Conservation (phyloP, 2,888 invertebrate genomes). For the Meloe dianella region DNA sequence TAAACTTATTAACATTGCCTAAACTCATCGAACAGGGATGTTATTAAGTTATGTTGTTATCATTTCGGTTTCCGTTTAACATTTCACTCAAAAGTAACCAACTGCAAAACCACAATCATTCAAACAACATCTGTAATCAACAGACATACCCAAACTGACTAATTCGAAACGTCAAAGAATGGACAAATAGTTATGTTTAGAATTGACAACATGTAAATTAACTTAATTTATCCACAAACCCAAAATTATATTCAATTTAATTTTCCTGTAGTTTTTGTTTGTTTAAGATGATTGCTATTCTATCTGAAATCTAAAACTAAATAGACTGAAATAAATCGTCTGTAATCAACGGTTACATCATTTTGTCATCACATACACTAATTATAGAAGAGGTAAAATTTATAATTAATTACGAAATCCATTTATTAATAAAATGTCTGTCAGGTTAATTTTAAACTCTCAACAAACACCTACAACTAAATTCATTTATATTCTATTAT, state of each 20-base stretch:
- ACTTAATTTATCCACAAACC: too few species aligned
- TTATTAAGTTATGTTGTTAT: constrained; percentile 35
- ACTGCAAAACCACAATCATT: constrained; percentile 26
- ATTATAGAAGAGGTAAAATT: constrained; percentile 32
- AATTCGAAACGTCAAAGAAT: neutral
- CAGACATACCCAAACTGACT: neutral
- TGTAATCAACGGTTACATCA: constrained; percentile 19
- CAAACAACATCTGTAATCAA: constrained; percentile 7
- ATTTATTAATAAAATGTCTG: constrained; percentile 9
- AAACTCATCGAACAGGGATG: constrained; percentile 33
- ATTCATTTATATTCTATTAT: neutral
- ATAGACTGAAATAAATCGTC: constrained; percentile 20
- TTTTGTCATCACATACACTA: constrained; percentile 29
- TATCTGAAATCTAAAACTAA: neutral
- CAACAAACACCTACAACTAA: neutral
- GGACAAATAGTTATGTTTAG: neutral
- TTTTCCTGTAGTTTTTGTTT: neutral
- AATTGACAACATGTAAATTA: neutral
- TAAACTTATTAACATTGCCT: constrained; percentile 38
- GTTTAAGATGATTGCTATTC: neutral
- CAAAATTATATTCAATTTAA: neutral
- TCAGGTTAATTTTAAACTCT: neutral
- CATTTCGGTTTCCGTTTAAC: constrained; percentile 32
- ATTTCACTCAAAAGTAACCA: constrained; percentile 25
- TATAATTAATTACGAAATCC: constrained; percentile 18